Conservation (phyloP, 2,113 vertebrate genomes). For the Osmerus mordax region DNA sequence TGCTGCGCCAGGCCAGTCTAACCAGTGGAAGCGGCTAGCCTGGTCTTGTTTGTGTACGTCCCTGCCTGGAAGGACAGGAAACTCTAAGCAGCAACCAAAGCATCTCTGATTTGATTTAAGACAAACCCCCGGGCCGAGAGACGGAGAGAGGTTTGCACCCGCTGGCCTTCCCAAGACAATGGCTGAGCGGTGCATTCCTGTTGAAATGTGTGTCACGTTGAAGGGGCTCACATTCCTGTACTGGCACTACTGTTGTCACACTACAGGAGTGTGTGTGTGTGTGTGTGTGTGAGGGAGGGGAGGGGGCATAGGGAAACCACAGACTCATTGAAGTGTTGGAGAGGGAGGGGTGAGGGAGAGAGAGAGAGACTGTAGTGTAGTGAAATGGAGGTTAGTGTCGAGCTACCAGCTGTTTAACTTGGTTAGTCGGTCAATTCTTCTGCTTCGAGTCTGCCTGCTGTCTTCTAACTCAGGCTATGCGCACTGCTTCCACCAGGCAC, state of each 20-base stretch:
- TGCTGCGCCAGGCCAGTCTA: no score
- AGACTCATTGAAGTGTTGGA: slow-evolving; percentile 34
- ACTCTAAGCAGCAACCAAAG: not conserved
- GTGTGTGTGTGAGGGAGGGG: slow-evolving; percentile 17
- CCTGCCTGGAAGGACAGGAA: slow-evolving; percentile 2
- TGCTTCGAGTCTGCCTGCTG: not conserved
- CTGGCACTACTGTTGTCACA: slow-evolving; percentile 60
- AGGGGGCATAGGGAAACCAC: not conserved
- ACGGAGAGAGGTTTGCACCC: slow-evolving; percentile 28
- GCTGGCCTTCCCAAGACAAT: slow-evolving; percentile 29
- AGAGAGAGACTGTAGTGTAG: slow-evolving; percentile 25
- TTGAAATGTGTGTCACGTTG: slow-evolving; percentile 67
- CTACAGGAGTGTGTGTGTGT: slow-evolving; percentile 25
- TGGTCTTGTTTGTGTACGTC: not conserved
- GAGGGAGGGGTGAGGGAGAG: not conserved
- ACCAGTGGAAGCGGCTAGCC: no score
- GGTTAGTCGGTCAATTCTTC: not conserved
- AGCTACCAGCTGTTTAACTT: not conserved
- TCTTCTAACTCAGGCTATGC: no score
- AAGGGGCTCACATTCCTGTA: slow-evolving; percentile 59
- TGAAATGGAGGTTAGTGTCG: slow-evolving; percentile 11
- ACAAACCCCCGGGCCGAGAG: not conserved
- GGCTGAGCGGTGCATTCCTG: slow-evolving; percentile 19
- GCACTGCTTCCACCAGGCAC: not conserved
- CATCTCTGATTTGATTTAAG: not conserved